Conservation (phyloP, 2,797 vertebrate species). For the Oryzias dopingdopingensis region DNA sequence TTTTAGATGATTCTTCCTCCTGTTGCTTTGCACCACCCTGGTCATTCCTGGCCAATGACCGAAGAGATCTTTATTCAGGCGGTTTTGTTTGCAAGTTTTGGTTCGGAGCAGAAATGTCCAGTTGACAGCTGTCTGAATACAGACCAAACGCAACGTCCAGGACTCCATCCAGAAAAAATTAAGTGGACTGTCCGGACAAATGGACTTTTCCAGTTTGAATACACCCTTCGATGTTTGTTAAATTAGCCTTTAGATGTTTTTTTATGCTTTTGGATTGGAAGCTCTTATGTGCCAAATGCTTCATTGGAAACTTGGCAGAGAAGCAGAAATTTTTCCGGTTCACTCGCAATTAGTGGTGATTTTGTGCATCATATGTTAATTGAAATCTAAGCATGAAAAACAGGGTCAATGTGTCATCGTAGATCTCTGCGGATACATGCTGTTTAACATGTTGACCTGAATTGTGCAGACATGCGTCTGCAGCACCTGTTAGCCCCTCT, state of each 20-base stretch:
- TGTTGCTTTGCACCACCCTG: too few species aligned
- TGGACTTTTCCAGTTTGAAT: too few species aligned
- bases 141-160: too few species aligned
- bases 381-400: conserved; percentile 59
- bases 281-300: conserved; percentile 13
- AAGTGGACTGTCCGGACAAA: too few species aligned
- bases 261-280: conserved; percentile 1
- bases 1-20: too few species aligned
- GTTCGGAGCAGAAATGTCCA: too few species aligned
- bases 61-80: too few species aligned
- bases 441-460: conserved; percentile 70
- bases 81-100: too few species aligned
- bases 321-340: conserved; percentile 46
- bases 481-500: conserved; percentile 65
- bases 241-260: background rate
- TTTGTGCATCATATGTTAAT: conserved; percentile 64
- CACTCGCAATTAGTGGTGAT: conserved; percentile 40
- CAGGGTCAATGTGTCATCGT: conserved; percentile 64
- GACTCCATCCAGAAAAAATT: too few species aligned
- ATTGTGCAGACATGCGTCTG: conserved; percentile 53
- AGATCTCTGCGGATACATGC: conserved; percentile 51
- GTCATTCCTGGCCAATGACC: too few species aligned
- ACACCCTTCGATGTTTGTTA: background rate
- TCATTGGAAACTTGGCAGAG: conserved; percentile 27
- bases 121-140: too few species aligned